phyloP scores from a whole-genome alignment of 1,140 invertebrate species.

The Holcopasites calliopsidis region DNA sequence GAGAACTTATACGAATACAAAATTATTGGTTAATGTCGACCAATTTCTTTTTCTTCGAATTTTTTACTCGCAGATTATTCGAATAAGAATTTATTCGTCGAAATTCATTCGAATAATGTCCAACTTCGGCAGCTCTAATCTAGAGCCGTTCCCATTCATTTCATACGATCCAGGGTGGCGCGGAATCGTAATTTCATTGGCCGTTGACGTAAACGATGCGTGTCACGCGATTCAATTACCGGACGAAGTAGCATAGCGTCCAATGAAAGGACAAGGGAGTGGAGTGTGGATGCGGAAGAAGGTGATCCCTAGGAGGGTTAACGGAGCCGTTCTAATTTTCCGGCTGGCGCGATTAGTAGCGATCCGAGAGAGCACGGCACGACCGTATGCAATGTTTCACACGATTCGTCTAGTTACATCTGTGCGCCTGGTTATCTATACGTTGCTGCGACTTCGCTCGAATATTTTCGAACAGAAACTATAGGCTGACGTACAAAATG shows the following conservation, averaged over 20 bases:
- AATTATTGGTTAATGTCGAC: no score
- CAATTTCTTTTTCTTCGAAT: no score
- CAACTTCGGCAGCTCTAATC: no score
- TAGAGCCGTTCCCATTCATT: slow-evolving; percentile 1
- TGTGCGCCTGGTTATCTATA: no score
- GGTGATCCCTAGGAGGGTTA: not conserved
- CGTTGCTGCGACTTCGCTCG: not conserved
- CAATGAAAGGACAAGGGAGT: no score
- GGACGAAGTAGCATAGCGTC: not conserved
- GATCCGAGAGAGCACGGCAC: not conserved
- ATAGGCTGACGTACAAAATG: no score
- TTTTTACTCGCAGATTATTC: no score
- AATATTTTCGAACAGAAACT: no score
- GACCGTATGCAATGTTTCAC: not conserved
- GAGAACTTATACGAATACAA: no score
- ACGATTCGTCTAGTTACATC: not conserved
- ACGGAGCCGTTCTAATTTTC: not conserved
- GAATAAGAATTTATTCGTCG: no score
- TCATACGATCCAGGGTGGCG: slow-evolving; percentile 2
- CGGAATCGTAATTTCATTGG: not conserved
- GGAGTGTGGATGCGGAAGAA: not conserved
- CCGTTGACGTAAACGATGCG: slow-evolving; percentile 6
- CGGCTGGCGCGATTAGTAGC: not conserved
- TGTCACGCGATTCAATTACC: slow-evolving; percentile 29
- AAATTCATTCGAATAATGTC: no score